Conservation (phyloP, 1,140 invertebrate species). For the Lamellibrachia luymesi region DNA sequence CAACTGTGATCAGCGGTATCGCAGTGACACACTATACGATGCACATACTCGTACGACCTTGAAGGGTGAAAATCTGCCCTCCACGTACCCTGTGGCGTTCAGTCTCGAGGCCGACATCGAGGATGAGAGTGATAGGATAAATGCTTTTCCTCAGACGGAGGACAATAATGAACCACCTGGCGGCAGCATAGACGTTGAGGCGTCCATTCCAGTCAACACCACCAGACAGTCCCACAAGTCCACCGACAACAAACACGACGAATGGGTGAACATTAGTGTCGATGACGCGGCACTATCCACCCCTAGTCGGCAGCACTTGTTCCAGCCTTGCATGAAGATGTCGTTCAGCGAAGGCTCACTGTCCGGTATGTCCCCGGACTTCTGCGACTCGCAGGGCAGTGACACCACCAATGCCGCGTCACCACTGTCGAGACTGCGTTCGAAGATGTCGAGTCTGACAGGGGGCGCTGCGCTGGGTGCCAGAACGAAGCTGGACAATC, state of each 20-base stretch:
- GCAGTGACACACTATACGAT: not conserved
- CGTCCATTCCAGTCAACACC: not conserved
- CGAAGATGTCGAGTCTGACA: constrained; percentile 14
- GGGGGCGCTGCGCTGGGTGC: not conserved
- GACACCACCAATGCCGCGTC: not conserved
- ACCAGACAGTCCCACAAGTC: not conserved
- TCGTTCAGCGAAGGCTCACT: constrained; percentile 22
- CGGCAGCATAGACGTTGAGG: not conserved
- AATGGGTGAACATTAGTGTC: constrained; percentile 11
- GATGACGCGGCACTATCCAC: not conserved
- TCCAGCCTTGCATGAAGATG: constrained; percentile 20
- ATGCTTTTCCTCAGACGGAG: not conserved
- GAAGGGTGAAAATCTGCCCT: not conserved
- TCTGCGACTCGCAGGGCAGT: not conserved
- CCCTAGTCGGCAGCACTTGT: not conserved
- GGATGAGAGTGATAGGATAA: not conserved
- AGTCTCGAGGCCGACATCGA: constrained; percentile 7
- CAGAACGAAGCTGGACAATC: not conserved
- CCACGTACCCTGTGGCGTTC: not conserved
- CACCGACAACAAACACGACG: not conserved
- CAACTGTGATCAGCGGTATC: not conserved
- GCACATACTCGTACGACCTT: not conserved
- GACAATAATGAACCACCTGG: not conserved
- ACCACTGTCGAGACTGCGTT: constrained; percentile 13
- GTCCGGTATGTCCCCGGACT: constrained; percentile 2